Percentiles rank a stretch among this genome's conserved stretches.
Evolutionary conservation across 2,113 vertebrate species (phyloP).

Genomic region (Takifugu bimaculatus): DNA sequence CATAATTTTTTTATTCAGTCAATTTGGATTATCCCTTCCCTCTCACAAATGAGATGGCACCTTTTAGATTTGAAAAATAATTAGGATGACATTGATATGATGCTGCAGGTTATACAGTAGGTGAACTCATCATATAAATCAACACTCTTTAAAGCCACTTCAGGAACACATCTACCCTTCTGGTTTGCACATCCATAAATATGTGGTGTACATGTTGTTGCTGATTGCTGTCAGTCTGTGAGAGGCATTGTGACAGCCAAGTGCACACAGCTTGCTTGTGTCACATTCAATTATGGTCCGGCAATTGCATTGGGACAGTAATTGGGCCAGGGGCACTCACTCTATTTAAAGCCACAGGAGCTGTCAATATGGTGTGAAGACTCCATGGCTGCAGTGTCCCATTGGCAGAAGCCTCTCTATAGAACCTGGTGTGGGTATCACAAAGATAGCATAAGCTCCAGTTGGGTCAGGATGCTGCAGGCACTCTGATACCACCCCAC

Average conservation of each 20-base stretch:
- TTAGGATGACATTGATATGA: too few relatives aligned
- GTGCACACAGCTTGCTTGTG: constrained; percentile 64
- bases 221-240: constrained; percentile 43
- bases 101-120: too few relatives aligned
- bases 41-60: too few relatives aligned
- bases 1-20: too few relatives aligned
- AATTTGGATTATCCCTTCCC: too few relatives aligned
- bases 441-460: constrained; percentile 22
- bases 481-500: constrained; percentile 37
- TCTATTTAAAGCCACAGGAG: constrained; percentile 68
- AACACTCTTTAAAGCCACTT: constrained; percentile 21
- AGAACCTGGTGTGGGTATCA: constrained; percentile 39
- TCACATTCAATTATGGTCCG: constrained; percentile 65
- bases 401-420: constrained; percentile 48
- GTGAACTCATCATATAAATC: too few relatives aligned
- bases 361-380: constrained; percentile 39
- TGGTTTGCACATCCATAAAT: constrained; percentile 29
- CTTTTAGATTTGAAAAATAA: too few relatives aligned
- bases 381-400: constrained; percentile 34
- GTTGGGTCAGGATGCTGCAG: constrained; percentile 45
- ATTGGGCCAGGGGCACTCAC: constrained; percentile 66
- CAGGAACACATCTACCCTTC: constrained; percentile 40
- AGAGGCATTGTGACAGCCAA: constrained; percentile 47
- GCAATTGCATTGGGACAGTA: constrained; percentile 53
- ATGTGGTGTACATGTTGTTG: constrained; percentile 26